phyloP scores from a whole-genome alignment of 2,888 invertebrate species.

The Amiota communis region DNA sequence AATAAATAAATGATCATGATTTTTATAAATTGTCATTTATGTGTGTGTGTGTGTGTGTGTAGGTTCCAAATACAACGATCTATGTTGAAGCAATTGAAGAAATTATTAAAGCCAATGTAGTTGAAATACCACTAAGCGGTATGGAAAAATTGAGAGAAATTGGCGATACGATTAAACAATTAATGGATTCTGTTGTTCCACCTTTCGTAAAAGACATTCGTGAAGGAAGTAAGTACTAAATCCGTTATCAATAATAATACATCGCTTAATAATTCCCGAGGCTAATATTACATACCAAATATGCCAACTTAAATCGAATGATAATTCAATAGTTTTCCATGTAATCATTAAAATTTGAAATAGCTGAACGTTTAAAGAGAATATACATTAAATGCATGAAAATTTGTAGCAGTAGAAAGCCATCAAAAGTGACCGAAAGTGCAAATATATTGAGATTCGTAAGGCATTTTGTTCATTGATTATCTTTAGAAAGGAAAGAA shows the following conservation, averaged over 20 bases:
- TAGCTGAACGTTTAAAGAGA: no score
- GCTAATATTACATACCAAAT: background rate
- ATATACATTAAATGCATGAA: no score
- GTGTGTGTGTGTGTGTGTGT: no score
- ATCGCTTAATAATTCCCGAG: no score
- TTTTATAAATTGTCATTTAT: background rate
- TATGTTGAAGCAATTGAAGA: conserved; percentile 30
- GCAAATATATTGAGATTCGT: no score
- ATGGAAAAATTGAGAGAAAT: conserved; percentile 31
- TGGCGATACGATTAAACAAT: background rate
- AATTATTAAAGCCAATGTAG: background rate
- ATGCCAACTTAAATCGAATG: background rate
- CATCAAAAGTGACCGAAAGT: no score
- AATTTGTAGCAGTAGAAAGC: no score
- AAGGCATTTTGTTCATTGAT: no score
- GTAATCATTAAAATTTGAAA: no score
- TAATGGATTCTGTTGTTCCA: conserved; percentile 26
- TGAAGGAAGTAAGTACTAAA: conserved; percentile 23
- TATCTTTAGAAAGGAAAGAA: no score
- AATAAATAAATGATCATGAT: background rate
- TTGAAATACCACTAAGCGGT: conserved; percentile 25
- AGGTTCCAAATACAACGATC: conserved; percentile 40
- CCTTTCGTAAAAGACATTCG: conserved; percentile 29
- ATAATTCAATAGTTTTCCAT: no score
- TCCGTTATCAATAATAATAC: no score